phyloP scores from a whole-genome alignment of 2,888 invertebrate genomes.

The Linnaemya vulpina region DNA sequence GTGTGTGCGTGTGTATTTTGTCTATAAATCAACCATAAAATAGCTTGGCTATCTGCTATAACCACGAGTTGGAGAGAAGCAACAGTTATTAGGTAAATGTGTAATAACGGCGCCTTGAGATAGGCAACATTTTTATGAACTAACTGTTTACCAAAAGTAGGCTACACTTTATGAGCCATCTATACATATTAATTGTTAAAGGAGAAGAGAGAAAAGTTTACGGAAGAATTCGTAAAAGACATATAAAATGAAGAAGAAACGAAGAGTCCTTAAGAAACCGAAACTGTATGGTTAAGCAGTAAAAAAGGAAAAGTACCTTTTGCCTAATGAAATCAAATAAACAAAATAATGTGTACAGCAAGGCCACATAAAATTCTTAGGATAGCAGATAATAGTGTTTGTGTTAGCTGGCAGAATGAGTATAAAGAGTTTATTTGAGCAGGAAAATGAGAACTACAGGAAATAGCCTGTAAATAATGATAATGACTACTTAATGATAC shows the following conservation, averaged over 20 bases:
- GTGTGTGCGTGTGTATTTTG: background rate
- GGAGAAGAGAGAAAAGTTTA: background rate
- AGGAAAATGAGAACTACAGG: background rate
- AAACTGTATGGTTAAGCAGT: background rate
- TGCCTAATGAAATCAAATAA: conserved; percentile 65
- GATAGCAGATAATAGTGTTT: background rate
- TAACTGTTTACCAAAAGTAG: conserved; percentile 25
- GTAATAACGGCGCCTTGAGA: conserved; percentile 41
- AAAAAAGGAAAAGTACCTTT: conserved; percentile 1
- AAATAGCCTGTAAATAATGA: conserved; percentile 39
- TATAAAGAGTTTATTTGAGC: conserved; percentile 5
- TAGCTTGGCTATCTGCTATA: conserved; percentile 41
- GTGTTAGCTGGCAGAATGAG: background rate
- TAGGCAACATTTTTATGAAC: conserved; percentile 45
- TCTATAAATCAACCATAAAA: conserved; percentile 65
- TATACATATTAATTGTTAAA: background rate
- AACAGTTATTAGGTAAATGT: conserved; percentile 61
- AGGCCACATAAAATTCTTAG: conserved; percentile 52
- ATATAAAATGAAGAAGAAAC: conserved; percentile 30
- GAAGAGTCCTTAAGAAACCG: background rate
- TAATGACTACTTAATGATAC: conserved; percentile 27
- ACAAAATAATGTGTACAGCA: conserved; percentile 49
- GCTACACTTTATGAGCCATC: conserved; percentile 31
- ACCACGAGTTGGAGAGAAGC: conserved; percentile 37
- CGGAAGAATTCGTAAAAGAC: conserved; percentile 21